A percentile compares a stretch with the other conserved stretches of the same genome.
Evolutionary conservation across 2,797 vertebrate genomes (phyloP).

Genomic region (Pipistrellus kuhlii): DNA sequence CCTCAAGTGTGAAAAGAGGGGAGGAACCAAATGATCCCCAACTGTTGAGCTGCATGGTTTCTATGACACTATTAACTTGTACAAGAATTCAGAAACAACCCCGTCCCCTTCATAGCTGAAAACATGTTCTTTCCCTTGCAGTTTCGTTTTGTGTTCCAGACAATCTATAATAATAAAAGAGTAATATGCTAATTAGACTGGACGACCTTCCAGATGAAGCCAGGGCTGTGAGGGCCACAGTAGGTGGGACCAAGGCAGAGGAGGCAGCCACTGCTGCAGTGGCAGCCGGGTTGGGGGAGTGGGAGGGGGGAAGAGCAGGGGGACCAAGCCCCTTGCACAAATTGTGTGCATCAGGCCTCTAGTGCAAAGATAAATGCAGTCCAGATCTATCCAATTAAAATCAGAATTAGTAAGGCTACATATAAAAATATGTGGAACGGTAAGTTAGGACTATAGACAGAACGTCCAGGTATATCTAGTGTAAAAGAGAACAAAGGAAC

Average conservation of each 20-base stretch:
- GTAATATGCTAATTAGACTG: too few relatives aligned
- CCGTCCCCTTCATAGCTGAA: background rate
- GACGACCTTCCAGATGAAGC: too few relatives aligned
- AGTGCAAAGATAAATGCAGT: background rate
- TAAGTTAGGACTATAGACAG: background rate
- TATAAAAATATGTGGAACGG: background rate
- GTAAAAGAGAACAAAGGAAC: conserved; percentile 8
- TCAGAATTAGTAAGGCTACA: background rate
- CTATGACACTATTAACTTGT: background rate
- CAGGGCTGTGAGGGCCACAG: too few relatives aligned
- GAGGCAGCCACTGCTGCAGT: too few relatives aligned
- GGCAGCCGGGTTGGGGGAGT: accelerated
- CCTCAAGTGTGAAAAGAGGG: background rate
- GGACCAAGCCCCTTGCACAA: too few relatives aligned
- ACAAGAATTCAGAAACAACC: background rate
- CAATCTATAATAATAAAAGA: background rate
- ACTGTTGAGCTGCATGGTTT: background rate
- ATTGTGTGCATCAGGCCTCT: too few relatives aligned
- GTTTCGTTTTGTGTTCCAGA: background rate
- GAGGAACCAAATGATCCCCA: background rate
- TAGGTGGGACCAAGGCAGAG: too few relatives aligned
- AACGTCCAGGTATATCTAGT: background rate
- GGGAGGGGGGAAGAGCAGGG: too few relatives aligned
- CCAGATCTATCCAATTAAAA: background rate
- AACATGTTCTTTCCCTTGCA: background rate